Evolutionary conservation across 2,113 vertebrate species (phyloP).

Genomic region (Pygoscelis adeliae): DNA sequence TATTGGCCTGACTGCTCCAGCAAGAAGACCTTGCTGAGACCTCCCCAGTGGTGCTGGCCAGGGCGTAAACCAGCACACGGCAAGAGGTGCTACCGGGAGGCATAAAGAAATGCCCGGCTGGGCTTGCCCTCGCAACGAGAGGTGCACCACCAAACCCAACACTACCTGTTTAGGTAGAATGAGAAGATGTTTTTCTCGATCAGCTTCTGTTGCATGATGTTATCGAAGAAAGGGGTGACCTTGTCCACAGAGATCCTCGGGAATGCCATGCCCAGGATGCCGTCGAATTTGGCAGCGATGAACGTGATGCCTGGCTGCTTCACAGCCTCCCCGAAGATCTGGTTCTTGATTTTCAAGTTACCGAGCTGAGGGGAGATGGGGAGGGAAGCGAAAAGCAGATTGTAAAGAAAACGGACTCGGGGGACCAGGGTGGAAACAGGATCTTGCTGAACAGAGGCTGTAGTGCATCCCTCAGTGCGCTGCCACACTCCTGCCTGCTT

Average conservation of each 20-base stretch:
- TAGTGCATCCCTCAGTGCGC: fast-evolving
- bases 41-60: neutral
- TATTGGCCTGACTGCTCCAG: neutral
- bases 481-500: neutral
- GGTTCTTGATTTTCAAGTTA: constrained; percentile 73
- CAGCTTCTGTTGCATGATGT: constrained; percentile 88
- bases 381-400: neutral
- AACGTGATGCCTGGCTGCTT: constrained; percentile 92
- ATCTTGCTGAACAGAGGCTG: neutral
- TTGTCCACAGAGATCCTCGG: constrained; percentile 86
- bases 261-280: constrained; percentile 94
- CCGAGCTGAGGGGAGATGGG: constrained; percentile 52
- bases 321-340: constrained; percentile 90
- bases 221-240: constrained; percentile 88
- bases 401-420: neutral
- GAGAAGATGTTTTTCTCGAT: constrained; percentile 89
- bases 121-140: neutral
- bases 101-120: neutral
- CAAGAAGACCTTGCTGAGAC: neutral
- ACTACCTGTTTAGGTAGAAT: constrained; percentile 95
- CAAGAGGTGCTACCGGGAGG: neutral
- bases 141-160: neutral
- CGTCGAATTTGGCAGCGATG: constrained; percentile 92
- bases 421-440: fast-evolving
- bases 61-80: fast-evolving